Evolutionary conservation across 2,113 vertebrate genomes (phyloP).

Genomic region (Kryptolebias marmoratus): DNA sequence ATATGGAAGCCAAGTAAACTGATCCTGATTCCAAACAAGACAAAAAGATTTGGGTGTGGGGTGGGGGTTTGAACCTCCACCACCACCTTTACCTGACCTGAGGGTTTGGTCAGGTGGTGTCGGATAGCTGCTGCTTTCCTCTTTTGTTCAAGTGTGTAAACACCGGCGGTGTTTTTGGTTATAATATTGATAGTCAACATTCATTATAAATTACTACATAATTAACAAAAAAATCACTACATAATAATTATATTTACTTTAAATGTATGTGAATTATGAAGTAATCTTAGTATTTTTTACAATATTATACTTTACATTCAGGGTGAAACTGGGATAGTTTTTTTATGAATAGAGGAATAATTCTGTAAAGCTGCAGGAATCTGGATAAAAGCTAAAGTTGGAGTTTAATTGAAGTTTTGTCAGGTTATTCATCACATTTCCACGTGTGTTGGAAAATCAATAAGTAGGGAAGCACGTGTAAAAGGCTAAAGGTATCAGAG

Average conservation of each 20-base stretch:
- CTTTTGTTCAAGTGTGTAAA: constrained; percentile 2
- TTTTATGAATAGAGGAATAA: too few relatives aligned
- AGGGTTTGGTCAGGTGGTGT: constrained; percentile 18
- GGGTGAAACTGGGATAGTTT: background rate
- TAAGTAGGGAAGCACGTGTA: too few relatives aligned
- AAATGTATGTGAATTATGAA: too few relatives aligned
- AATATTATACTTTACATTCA: background rate
- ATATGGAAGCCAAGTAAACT: background rate
- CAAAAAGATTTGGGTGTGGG: constrained; percentile 51
- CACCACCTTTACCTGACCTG: constrained; percentile 9
- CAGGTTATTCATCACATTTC: too few relatives aligned
- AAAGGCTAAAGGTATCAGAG: too few relatives aligned
- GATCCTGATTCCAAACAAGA: constrained; percentile 17
- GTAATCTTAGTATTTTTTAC: too few relatives aligned
- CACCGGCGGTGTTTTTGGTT: constrained; percentile 23
- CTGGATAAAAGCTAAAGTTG: too few relatives aligned
- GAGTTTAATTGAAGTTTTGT: background rate
- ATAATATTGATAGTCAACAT: constrained; percentile 30
- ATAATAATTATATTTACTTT: background rate
- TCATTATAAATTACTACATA: background rate
- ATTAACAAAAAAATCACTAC: background rate
- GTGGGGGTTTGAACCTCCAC: constrained; percentile 27
- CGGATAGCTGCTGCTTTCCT: background rate
- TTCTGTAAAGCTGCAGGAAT: too few relatives aligned
- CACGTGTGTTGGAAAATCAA: background rate